A percentile compares a stretch with the other conserved stretches of the same genome.
Evolutionary conservation across 2,113 vertebrate species (phyloP).

Genomic region (Butorides virescens): DNA sequence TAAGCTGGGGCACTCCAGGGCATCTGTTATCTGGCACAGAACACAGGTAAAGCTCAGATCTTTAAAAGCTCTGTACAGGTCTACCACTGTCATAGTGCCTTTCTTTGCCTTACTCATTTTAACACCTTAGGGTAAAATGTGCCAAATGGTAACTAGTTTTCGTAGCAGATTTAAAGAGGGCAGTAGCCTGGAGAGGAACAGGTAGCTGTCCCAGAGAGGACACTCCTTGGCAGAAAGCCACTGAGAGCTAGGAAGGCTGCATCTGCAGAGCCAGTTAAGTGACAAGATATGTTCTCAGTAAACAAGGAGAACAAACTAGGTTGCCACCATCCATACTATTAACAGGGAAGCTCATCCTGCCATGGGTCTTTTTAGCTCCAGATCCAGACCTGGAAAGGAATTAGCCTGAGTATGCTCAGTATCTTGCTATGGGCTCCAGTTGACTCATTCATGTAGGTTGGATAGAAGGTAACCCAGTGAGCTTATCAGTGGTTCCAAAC

Average conservation of each 20-base stretch:
- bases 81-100: background rate
- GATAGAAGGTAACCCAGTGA: background rate
- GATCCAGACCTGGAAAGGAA: background rate
- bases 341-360: background rate
- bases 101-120: background rate
- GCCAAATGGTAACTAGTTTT: background rate
- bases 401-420: background rate
- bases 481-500: background rate
- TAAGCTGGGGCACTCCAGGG: conserved; percentile 97
- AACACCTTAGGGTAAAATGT: background rate
- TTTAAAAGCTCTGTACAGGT: background rate
- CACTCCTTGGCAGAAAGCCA: background rate
- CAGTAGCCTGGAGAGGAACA: background rate
- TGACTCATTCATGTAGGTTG: background rate
- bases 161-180: background rate
- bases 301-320: background rate
- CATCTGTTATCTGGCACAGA: conserved; percentile 99
- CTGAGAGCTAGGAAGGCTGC: background rate
- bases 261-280: background rate
- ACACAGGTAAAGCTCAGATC: conserved; percentile 84
- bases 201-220: background rate
- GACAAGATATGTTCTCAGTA: background rate
- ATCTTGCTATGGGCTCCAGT: background rate
- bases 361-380: background rate
- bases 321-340: background rate